These are phyloP conservation scores for Andrena minutula DNA, from an alignment of 2,888 invertebrate species.

Conservation along the genomic window DNA sequence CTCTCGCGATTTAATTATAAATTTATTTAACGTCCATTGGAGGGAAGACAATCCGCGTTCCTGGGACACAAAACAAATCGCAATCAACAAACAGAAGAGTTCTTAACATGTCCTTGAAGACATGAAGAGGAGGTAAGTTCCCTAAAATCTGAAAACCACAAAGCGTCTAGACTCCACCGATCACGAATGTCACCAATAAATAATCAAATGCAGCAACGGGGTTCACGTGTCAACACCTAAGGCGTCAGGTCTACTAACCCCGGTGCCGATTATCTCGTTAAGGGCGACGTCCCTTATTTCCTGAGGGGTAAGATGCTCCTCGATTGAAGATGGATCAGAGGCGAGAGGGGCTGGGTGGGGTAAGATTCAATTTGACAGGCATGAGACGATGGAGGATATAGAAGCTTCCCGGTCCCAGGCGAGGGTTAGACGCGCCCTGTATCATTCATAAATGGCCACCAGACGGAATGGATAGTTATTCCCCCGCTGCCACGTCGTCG, in stretches of 20 bases:
- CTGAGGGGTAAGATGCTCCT: background rate
- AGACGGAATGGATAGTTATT: constrained; percentile 65
- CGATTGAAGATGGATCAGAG: constrained; percentile 29
- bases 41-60: background rate
- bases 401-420: constrained; percentile 23
- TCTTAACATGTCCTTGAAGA: too few species aligned
- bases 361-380: constrained; percentile 68
- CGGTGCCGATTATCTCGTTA: constrained; percentile 28
- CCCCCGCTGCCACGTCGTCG: constrained; percentile 33
- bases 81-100: too few species aligned
- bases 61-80: too few species aligned
- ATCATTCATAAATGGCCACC: constrained; percentile 48
- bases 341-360: constrained; percentile 43
- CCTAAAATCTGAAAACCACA: too few species aligned
- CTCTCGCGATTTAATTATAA: background rate
- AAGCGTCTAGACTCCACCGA: too few species aligned
- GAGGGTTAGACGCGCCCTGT: constrained; percentile 38
- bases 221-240: background rate
- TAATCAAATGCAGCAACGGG: too few species aligned
- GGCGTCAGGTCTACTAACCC: constrained; percentile 7
- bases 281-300: constrained; percentile 20
- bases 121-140: too few species aligned
- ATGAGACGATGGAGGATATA: constrained; percentile 17
- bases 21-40: background rate
- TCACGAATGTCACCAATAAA: too few species aligned